Conservation (phyloP, 2,888 invertebrate species). For the Megalurothrips usitatus region DNA sequence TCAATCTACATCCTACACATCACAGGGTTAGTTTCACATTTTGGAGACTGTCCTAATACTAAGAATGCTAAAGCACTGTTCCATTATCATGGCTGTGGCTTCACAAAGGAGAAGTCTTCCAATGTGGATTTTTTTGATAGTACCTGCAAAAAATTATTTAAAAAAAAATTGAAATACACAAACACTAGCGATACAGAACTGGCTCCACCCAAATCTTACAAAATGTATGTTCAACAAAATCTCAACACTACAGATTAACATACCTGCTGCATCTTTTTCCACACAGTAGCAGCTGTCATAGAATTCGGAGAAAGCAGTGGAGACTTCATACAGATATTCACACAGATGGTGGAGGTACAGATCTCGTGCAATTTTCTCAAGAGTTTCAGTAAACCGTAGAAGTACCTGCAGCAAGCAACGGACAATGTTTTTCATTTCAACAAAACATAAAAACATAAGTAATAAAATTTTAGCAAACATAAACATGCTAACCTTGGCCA, state of each 20-base stretch:
- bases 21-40: conserved; percentile 60
- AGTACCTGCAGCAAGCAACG: conserved; percentile 50
- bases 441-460: background rate
- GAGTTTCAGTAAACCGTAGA: conserved; percentile 79
- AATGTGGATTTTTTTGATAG: conserved; percentile 75
- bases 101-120: conserved; percentile 87
- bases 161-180: conserved; percentile 2
- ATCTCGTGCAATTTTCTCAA: conserved; percentile 76
- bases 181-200: background rate
- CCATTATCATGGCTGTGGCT: conserved; percentile 83
- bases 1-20: background rate
- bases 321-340: conserved; percentile 91
- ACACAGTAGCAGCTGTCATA: conserved; percentile 97
- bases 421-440: conserved; percentile 3
- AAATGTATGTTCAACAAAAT: conserved; percentile 5
- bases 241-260: background rate
- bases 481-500: conserved; percentile 63
- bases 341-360: conserved; percentile 82
- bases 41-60: conserved; percentile 86
- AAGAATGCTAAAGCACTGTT: conserved; percentile 81
- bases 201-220: background rate
- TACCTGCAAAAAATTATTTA: conserved; percentile 56
- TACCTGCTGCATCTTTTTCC: conserved; percentile 68
- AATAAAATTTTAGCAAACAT: background rate
- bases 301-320: conserved; percentile 92